Evolutionary conservation across 2,113 vertebrate genomes (phyloP), one percentile per base, ranked within the genome.

Genomic region (Limanda limanda): DNA sequence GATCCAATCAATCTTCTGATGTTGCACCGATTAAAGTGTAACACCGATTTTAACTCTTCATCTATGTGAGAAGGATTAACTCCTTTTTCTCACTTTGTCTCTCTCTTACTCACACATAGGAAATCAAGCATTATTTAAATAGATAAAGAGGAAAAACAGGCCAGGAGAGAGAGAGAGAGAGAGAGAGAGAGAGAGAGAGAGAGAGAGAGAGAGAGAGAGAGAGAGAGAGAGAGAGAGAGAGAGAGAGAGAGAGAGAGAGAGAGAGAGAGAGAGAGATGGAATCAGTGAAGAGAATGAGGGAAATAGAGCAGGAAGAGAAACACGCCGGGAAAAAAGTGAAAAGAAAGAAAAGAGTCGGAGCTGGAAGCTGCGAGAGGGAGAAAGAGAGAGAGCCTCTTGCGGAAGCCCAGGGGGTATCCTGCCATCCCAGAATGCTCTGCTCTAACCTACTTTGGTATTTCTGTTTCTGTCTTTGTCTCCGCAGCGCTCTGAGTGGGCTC

Each of bases 381-480:
- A 40, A n/a, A 42, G 72, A 78, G 64, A 85, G 76, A 71, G 82
- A 90, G 86, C 82, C 78, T 92, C 86, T 88, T 80, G 85, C 75
- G 89, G 83, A 90, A 79, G 89, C 91, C 93, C 92, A 93, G 83
- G 90, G 93, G 92, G 91, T 93, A 91, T 91, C 93, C 89, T 90
- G 88, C 76, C 67, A 89, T 94, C 92, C 93, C 92, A 94, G 86
- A 92, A 92, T 95, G 89, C 93, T 83, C 90, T 89, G 89, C 92
- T 89, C 85, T 93, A 93, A 91, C 94, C 93, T 94, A 94, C 91
- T 94, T 94, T 93, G 88, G 88, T 94, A 93, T 93, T 95, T 94
- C 88, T 89, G 88, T 91, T 89, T 91, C 91, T 90, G 81, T 76
- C 88, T 90, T 92, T 92, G 90, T 93, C 86, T 89, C 89, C 86